phyloP scores from a whole-genome alignment of 2,888 invertebrate genomes.

The Icerya purchasi region DNA sequence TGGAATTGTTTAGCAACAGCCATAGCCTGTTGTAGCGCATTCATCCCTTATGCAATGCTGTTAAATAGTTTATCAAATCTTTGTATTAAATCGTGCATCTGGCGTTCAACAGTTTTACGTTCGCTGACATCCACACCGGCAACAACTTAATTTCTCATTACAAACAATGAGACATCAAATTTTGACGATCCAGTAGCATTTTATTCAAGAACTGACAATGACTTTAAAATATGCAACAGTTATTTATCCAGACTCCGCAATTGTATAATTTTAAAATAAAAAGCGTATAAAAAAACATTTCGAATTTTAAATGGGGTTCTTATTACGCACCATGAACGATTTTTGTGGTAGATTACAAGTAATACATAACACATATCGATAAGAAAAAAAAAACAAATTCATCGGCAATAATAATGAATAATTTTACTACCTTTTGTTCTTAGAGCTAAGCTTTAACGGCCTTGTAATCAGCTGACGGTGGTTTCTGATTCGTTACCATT shows the following conservation, averaged over 20 bases:
- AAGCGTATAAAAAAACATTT: no score
- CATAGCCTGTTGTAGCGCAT: slow-evolving; percentile 77
- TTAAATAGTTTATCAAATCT: slow-evolving; percentile 69
- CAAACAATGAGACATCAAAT: slow-evolving; percentile 76
- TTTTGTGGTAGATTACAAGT: no score
- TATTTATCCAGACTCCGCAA: no score
- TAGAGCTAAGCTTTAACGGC: slow-evolving; percentile 95
- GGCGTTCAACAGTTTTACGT: slow-evolving; percentile 64
- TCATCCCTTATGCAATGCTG: slow-evolving; percentile 67
- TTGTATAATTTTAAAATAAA: no score
- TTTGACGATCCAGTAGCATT: slow-evolving; percentile 83
- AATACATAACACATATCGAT: no score
- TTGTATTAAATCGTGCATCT: slow-evolving; percentile 64
- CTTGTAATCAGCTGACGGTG: slow-evolving; percentile 91
- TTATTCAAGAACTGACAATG: slow-evolving; percentile 60
- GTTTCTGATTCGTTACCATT: slow-evolving; percentile 87
- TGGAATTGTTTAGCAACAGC: slow-evolving; percentile 36
- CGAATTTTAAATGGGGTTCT: no score
- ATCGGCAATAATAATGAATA: no score
- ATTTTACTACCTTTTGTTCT: slow-evolving; percentile 93
- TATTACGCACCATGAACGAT: no score
- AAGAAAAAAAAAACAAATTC: no score
- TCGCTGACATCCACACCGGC: slow-evolving; percentile 66
- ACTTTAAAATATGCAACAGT: background rate
- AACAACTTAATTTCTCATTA: slow-evolving; percentile 80